Conservation (phyloP, 2,797 vertebrate species). For the Melopsittacus undulatus region DNA sequence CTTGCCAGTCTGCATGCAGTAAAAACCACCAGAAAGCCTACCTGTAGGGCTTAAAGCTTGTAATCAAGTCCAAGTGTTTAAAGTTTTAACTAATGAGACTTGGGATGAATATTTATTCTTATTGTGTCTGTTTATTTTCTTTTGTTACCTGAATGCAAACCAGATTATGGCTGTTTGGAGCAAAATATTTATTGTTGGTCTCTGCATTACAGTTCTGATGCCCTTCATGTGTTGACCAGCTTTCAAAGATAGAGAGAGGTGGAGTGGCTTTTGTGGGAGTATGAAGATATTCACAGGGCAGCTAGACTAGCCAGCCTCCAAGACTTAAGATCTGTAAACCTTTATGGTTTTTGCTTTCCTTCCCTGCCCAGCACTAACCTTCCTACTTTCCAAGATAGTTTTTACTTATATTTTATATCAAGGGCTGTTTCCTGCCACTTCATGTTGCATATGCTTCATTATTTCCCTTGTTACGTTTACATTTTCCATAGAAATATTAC, state of each 20-base stretch:
- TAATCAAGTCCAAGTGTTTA: background rate
- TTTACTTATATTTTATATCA: background rate
- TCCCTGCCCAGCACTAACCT: background rate
- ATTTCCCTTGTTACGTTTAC: background rate
- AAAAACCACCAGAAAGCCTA: background rate
- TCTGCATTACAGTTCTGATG: background rate
- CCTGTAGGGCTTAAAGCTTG: background rate
- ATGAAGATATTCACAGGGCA: background rate
- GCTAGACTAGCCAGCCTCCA: background rate
- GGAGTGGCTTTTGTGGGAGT: background rate
- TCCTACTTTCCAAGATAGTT: background rate
- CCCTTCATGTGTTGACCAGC: background rate
- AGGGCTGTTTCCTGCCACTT: background rate
- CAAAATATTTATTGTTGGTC: background rate
- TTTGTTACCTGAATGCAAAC: background rate
- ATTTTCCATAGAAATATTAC: background rate
- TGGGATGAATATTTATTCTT: background rate
- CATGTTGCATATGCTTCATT: background rate
- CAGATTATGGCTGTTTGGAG: background rate
- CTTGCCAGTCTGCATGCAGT: background rate
- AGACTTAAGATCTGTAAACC: background rate
- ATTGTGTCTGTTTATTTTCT: background rate
- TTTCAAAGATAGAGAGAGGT: background rate
- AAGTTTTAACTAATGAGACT: background rate
- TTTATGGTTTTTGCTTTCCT: background rate